phyloP scores from a whole-genome alignment of 2,888 invertebrate genomes.

The Eilema caniola region DNA sequence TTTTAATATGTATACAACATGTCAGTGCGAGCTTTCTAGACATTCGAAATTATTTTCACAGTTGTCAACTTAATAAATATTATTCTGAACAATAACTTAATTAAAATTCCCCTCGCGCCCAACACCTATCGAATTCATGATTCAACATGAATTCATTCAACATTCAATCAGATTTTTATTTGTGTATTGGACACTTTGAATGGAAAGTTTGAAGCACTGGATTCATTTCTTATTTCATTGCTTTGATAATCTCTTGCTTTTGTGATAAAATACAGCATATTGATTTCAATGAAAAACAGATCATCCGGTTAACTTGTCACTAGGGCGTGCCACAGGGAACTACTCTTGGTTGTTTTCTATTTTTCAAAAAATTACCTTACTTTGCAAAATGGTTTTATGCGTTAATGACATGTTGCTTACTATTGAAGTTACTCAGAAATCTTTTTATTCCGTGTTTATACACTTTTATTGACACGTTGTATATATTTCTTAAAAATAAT shows the following conservation, averaged over 20 bases:
- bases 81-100: no score
- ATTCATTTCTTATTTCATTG: no score
- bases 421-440: neutral
- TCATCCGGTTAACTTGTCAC: no score
- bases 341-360: neutral
- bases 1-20: constrained; percentile 7
- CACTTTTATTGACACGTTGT: neutral
- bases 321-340: neutral
- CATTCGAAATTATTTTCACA: no score
- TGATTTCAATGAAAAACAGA: no score
- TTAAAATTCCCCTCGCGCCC: neutral
- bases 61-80: no score
- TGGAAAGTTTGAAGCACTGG: no score
- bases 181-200: no score
- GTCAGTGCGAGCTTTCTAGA: neutral
- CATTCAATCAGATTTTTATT: no score
- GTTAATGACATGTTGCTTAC: neutral
- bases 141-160: no score
- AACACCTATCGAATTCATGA: no score
- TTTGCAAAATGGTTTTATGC: neutral
- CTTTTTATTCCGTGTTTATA: neutral
- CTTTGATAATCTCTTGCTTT: neutral
- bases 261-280: no score
- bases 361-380: neutral
- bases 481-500: neutral